Conservation (phyloP, 2,797 vertebrate species). For the Lacerta viridis region DNA sequence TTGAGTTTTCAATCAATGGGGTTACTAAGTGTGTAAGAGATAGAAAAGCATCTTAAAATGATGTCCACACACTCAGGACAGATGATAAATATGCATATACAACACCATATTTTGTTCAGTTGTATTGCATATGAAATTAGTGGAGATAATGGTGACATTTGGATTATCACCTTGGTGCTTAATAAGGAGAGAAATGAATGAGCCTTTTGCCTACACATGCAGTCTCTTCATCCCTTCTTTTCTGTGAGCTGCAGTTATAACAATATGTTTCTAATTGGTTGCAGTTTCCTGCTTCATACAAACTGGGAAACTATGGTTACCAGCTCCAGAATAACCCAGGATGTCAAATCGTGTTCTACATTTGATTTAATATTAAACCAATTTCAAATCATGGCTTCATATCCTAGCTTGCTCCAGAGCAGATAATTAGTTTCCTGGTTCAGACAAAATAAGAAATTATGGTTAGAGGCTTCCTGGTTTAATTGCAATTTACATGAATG, state of each 20-base stretch:
- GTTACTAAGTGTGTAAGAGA: background rate
- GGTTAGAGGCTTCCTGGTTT: background rate
- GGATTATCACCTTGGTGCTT: background rate
- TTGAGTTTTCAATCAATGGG: background rate
- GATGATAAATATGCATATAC: background rate
- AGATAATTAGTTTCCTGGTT: background rate
- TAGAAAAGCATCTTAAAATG: background rate
- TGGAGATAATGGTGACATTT: background rate
- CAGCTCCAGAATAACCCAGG: background rate
- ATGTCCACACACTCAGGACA: background rate
- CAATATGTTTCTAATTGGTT: background rate
- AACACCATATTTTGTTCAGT: background rate
- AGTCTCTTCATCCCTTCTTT: background rate
- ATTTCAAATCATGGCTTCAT: background rate
- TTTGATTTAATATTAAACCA: background rate
- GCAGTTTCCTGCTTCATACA: background rate
- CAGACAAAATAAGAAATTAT: background rate
- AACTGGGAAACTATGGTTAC: background rate
- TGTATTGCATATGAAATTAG: background rate
- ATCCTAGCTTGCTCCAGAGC: background rate
- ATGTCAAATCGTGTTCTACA: too few species aligned
- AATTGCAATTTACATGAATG: background rate
- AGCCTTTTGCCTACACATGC: background rate
- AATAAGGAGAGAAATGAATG: background rate
- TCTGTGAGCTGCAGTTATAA: background rate